These are phyloP conservation scores for Microctonus aethiopoides DNA, from an alignment of 2,888 invertebrate species.

Conservation along the genomic window DNA sequence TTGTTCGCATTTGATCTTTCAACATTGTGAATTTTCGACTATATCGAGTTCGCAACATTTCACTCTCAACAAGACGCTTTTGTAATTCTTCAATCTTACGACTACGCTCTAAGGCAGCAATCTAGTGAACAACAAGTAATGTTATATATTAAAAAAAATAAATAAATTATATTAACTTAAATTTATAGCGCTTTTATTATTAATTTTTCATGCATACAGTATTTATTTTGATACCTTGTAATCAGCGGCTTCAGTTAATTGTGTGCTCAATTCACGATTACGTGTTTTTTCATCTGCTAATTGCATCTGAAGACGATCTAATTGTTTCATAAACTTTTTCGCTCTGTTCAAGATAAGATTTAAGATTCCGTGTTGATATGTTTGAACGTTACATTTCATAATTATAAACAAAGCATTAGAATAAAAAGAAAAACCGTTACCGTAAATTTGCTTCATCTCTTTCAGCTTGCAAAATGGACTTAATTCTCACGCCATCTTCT, in stretches of 20 bases:
- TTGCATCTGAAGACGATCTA: conserved; percentile 84
- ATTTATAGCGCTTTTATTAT: background rate
- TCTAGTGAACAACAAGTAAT: conserved; percentile 69
- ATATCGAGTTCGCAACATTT: conserved; percentile 80
- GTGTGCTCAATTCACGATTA: conserved; percentile 85
- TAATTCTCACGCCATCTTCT: conserved; percentile 78
- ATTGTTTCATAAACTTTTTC: conserved; percentile 85
- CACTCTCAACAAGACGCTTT: conserved; percentile 83
- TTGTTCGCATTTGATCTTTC: conserved; percentile 78
- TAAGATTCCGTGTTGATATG: background rate
- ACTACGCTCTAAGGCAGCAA: conserved; percentile 84
- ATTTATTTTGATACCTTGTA: conserved; percentile 75
- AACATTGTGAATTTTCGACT: conserved; percentile 78
- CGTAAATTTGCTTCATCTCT: conserved; percentile 68
- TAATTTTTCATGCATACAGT: background rate
- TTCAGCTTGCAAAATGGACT: conserved; percentile 71
- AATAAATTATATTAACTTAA: background rate
- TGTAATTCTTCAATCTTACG: conserved; percentile 87
- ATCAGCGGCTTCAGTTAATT: conserved; percentile 86
- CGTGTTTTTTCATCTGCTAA: conserved; percentile 85
- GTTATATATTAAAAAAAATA: background rate
- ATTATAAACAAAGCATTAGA: background rate
- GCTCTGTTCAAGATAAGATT: conserved; percentile 66
- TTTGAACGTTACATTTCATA: background rate
- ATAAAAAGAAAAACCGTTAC: conserved; percentile 47